Conservation (phyloP, 2,888 invertebrate species). For the Pristionchus exspectatus region DNA sequence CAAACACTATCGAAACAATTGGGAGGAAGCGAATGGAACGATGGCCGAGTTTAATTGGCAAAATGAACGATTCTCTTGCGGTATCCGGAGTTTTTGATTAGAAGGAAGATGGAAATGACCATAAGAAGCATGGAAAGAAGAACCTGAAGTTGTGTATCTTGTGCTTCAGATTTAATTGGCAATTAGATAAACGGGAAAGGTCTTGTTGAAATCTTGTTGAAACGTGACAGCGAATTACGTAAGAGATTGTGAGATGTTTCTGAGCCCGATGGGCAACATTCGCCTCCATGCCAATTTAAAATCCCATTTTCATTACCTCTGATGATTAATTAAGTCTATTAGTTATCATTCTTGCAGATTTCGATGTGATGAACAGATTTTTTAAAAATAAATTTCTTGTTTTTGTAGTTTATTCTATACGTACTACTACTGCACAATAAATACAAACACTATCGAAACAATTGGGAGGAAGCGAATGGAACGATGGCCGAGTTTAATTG, state of each 20-base stretch:
- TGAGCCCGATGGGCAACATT: background rate
- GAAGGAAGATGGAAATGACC: slow-evolving; percentile 3
- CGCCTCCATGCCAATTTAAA: background rate
- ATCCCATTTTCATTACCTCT: background rate
- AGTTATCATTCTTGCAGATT: background rate
- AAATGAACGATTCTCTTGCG: slow-evolving; percentile 41
- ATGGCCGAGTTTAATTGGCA: slow-evolving; percentile 5
- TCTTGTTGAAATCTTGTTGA: too few relatives aligned
- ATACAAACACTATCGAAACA: background rate
- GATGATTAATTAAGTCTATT: slow-evolving; percentile 22
- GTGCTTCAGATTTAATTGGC: too few relatives aligned
- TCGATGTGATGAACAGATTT: background rate
- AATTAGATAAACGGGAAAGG: too few relatives aligned
- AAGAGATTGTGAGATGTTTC: too few relatives aligned
- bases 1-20: background rate
- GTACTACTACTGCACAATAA: slow-evolving; percentile 10
- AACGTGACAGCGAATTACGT: too few relatives aligned
- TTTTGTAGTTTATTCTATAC: background rate
- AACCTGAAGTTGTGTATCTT: background rate
- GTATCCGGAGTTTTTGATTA: slow-evolving; percentile 11
- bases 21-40: background rate
- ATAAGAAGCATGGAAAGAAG: slow-evolving; percentile 36
- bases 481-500: background rate
- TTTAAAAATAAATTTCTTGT: background rate
- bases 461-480: background rate